Percentiles rank a stretch among this genome's conserved stretches.
Conservation (phyloP, 1,140 invertebrate genomes). For the Sitophilus oryzae region DNA sequence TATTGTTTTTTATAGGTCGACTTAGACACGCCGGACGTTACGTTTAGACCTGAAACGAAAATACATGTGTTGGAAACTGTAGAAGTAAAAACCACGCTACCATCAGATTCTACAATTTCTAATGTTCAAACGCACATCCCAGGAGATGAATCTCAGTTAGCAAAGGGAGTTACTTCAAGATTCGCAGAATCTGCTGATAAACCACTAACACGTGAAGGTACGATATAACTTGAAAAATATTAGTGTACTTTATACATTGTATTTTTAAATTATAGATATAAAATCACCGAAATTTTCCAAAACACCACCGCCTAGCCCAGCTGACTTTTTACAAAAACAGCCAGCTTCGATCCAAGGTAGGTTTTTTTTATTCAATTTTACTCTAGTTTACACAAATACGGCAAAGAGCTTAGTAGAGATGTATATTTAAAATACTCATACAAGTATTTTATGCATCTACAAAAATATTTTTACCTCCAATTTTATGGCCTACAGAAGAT, state of each 20-base stretch:
- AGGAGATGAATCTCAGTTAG: conserved; percentile 41
- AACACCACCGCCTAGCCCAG: conserved; percentile 51
- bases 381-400: conserved; percentile 20
- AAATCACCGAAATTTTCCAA: conserved; percentile 48
- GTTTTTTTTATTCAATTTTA: conserved; percentile 22
- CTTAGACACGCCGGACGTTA: not conserved
- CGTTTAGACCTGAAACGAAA: conserved; percentile 9
- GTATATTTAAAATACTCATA: conserved; percentile 29
- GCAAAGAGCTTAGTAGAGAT: conserved; percentile 28
- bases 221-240: not conserved
- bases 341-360: conserved; percentile 41
- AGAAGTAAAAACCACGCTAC: conserved; percentile 33
- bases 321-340: conserved; percentile 46
- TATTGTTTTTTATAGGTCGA: conserved; percentile 5
- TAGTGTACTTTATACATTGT: not conserved
- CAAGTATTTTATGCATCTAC: too few relatives aligned
- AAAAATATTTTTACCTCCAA: too few relatives aligned
- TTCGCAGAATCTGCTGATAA: conserved; percentile 39
- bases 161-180: conserved; percentile 45
- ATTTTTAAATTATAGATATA: conserved; percentile 36
- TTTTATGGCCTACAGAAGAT: too few relatives aligned
- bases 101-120: conserved; percentile 22
- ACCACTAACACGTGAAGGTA: conserved; percentile 1
- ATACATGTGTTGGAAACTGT: conserved; percentile 29
- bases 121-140: conserved; percentile 26